Evolutionary conservation across 2,888 invertebrate genomes (phyloP).

Genomic region (Chironomus riparius): DNA sequence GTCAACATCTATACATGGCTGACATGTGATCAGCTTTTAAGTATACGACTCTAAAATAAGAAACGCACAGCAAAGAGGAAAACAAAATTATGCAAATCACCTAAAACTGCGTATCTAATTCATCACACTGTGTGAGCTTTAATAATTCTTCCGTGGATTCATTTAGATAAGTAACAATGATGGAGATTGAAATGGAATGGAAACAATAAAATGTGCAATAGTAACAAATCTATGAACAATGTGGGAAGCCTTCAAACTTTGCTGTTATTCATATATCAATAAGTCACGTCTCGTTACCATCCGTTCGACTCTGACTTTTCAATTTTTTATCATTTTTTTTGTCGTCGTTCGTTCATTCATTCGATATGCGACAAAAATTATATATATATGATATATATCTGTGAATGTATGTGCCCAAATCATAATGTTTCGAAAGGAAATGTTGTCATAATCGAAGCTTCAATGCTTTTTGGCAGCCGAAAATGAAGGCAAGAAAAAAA

Average conservation of each 20-base stretch:
- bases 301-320: too few relatives aligned
- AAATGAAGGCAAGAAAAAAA: background rate
- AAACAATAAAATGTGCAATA: too few relatives aligned
- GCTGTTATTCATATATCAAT: background rate
- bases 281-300: conserved; percentile 12
- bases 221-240: too few relatives aligned
- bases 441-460: conserved; percentile 19
- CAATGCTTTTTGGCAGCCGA: background rate
- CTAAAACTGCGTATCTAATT: conserved; percentile 9
- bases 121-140: background rate
- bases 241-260: conserved; percentile 4
- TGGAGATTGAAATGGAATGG: background rate
- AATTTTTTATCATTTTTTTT: too few relatives aligned
- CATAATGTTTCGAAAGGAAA: conserved; percentile 18
- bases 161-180: background rate
- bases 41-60: background rate
- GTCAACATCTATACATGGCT: too few relatives aligned
- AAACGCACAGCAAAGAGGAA: background rate
- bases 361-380: background rate
- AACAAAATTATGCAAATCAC: conserved; percentile 3
- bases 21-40: background rate
- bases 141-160: background rate
- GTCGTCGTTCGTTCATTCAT: background rate
- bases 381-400: background rate
- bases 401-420: background rate